These are phyloP conservation scores for Venturia canescens DNA, from an alignment of 1,140 invertebrate genomes.

Conservation along the genomic window DNA sequence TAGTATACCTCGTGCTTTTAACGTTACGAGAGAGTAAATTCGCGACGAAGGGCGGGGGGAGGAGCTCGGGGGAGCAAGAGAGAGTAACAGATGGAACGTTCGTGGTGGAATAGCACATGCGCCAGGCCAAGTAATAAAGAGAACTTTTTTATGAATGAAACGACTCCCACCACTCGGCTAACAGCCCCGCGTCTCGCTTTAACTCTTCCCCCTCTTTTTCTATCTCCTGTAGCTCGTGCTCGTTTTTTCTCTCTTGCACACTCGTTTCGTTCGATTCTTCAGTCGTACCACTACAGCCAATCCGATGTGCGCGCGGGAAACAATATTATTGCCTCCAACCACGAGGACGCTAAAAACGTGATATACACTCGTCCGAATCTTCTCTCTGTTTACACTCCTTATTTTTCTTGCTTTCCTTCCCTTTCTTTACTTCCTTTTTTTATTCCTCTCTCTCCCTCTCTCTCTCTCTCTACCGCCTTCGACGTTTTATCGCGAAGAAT, in stretches of 20 bases:
- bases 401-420: not conserved
- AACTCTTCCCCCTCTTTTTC: conserved; percentile 38
- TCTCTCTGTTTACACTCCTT: conserved; percentile 4
- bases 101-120: conserved; percentile 73
- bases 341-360: conserved; percentile 56
- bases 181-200: not conserved
- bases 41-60: not conserved
- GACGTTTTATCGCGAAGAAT: too few relatives aligned
- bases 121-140: conserved; percentile 76
- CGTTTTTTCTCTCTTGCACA: conserved; percentile 36
- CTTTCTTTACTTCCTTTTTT: not conserved
- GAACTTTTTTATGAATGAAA: conserved; percentile 77
- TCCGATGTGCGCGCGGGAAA: conserved; percentile 70
- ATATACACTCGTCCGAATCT: not conserved
- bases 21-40: conserved; percentile 16
- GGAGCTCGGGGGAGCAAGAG: conserved; percentile 8
- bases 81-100: conserved; percentile 33
- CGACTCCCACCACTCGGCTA: conserved; percentile 61
- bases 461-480: not conserved
- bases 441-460: not conserved
- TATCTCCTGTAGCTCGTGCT: conserved; percentile 47
- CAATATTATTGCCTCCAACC: conserved; percentile 68
- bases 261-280: conserved; percentile 25
- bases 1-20: conserved; percentile 23
- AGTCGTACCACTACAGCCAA: conserved; percentile 60